A percentile compares a stretch with the other conserved stretches of the same genome.
Conservation (phyloP, 30 jellyfish, hydroid and myxozoan genomes). For the Hydra vulgaris region DNA sequence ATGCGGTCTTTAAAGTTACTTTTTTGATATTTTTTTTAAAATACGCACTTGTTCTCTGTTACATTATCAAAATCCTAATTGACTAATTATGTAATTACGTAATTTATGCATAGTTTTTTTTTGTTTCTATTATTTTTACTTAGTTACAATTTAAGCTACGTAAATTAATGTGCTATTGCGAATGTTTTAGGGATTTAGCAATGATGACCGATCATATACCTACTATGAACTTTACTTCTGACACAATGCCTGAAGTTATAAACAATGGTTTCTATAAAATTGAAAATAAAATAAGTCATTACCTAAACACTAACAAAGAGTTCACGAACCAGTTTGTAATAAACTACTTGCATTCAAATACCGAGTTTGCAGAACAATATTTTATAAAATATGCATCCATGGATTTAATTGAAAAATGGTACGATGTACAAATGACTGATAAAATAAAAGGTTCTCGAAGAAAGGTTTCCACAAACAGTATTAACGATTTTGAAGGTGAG, state of each 20-base stretch:
- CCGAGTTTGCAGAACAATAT: constrained; percentile 40
- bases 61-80: too few relatives aligned
- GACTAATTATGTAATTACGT: too few relatives aligned
- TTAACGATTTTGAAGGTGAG: neutral
- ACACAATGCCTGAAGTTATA: neutral
- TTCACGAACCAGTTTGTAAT: constrained; percentile 41
- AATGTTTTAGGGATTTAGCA: neutral
- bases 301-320: constrained; percentile 1
- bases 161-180: too few relatives aligned
- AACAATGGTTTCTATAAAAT: neutral
- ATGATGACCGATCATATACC: neutral
- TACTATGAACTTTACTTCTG: neutral
- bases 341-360: constrained; percentile 30
- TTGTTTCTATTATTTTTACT: neutral
- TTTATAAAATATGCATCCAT: constrained; percentile 45
- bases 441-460: constrained; percentile 16
- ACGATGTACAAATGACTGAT: constrained; percentile 8
- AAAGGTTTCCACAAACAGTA: constrained; percentile 10
- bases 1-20: too few relatives aligned
- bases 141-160: too few relatives aligned
- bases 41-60: too few relatives aligned
- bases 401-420: constrained; percentile 48
- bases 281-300: neutral
- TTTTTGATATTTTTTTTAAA: too few relatives aligned
- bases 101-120: too few relatives aligned